These are phyloP conservation scores for Suricata suricatta DNA, from an alignment of 2,113 vertebrate species.

Conservation along the genomic window DNA sequence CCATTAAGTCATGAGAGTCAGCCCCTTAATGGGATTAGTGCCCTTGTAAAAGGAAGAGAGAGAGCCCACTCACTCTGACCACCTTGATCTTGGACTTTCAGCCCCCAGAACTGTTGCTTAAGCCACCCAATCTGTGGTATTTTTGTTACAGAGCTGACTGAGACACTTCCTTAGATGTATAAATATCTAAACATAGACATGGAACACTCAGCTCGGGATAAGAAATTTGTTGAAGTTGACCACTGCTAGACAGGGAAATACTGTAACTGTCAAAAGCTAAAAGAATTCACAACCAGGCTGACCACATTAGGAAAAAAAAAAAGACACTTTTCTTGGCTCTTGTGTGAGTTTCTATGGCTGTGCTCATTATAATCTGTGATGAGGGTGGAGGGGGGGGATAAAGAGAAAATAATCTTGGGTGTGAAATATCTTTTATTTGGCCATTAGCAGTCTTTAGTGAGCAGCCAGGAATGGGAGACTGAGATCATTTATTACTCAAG, in stretches of 20 bases:
- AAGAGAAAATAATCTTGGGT: not conserved
- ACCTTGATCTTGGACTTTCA: not conserved
- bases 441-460: conserved; percentile 61
- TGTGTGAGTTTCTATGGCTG: not conserved
- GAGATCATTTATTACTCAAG: conserved; percentile 56
- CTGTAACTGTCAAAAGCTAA: not conserved
- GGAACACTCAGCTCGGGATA: not conserved
- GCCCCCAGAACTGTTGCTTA: not conserved
- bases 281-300: not conserved
- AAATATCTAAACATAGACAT: not conserved
- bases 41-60: not conserved
- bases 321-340: not conserved
- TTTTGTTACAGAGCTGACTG: not conserved
- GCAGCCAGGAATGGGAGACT: conserved; percentile 62
- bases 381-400: not conserved
- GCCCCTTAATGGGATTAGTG: not conserved
- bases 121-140: not conserved
- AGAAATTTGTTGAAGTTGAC: not conserved
- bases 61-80: not conserved
- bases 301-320: not conserved
- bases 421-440: conserved; percentile 58
- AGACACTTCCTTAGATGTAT: not conserved
- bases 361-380: not conserved
- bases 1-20: not conserved
- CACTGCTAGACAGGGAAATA: not conserved